Base-by-base conservation (phyloP, 2,888 invertebrate genomes). In the Drosophila kambysellisi region DNA sequence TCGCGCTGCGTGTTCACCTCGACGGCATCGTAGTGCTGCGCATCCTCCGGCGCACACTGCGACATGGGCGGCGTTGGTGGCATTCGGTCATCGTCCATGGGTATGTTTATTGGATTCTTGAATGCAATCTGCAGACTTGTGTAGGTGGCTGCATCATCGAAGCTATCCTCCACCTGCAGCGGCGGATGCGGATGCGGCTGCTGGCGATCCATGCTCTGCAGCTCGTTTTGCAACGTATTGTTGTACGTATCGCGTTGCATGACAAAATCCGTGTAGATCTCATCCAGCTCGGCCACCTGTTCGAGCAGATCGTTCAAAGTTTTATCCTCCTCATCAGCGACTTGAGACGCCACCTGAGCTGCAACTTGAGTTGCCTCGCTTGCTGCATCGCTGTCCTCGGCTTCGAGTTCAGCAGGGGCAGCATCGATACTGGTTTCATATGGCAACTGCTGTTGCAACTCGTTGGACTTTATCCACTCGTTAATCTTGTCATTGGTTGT, bases 71-170 rank as follows among this genome's bases (percentile, higher is more conserved):
- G 91, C 39, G 92, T 90, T 3, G 93, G 93, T 17, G 94, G 92
- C 76, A 94, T 91, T 0, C 95, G 25, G 46, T 46, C 94, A 82
- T 96, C 96, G 1, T 94, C 93, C 70, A 96, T 95, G 32, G 94
- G 94, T 46, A 97, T 94, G 0, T 96, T 96, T 2, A 97, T 94
- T 0, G 97, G 97, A 93, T 97, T 97, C 92, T 96, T 97, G 94
- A 97, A 97, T 0, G 97, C 97, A 90, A 97, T 94, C 91, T 97
- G 97, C 61, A 97, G 93, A 90, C 97, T 97, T 1, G 97, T 96
- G 89, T 97, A 97, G 0, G 97, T 97, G 69, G 96, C 96, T 39
- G 96, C 95, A 86, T 97, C 97, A 88, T 96, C 95, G 76, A 96
- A 96, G 48, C 95, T 95, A 37, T 95, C 94, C 50, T 95, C 96